A percentile compares a stretch with the other conserved stretches of the same genome.
Evolutionary conservation across 2,888 invertebrate genomes (phyloP).

Genomic region (Ceratothoa steindachneri): DNA sequence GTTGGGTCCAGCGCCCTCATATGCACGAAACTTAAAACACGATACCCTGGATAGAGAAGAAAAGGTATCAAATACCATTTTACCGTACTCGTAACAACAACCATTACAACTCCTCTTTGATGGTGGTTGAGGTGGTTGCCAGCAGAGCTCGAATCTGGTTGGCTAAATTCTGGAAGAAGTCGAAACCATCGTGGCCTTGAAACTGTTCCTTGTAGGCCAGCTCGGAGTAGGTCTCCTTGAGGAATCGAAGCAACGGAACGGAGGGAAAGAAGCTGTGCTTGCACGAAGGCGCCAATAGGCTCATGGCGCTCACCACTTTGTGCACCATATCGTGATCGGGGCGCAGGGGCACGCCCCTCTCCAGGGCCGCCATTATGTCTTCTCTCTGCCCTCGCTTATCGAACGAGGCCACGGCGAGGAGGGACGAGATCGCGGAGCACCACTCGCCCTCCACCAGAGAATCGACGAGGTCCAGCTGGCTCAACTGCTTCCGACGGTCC

Average conservation of each 20-base stretch:
- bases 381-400: slow-evolving; percentile 29
- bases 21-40: too few relatives aligned
- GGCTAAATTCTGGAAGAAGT: neutral
- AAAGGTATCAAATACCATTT: too few relatives aligned
- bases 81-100: too few relatives aligned
- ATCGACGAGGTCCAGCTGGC: slow-evolving; percentile 17
- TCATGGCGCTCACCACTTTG: slow-evolving; percentile 37
- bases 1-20: too few relatives aligned
- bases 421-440: slow-evolving; percentile 33
- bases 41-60: too few relatives aligned
- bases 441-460: slow-evolving; percentile 26
- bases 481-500: slow-evolving; percentile 24
- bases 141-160: neutral
- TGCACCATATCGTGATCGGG: slow-evolving; percentile 40
- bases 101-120: neutral
- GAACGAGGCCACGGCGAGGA: slow-evolving; percentile 31
- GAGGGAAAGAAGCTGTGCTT: slow-evolving; percentile 25
- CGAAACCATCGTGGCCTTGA: slow-evolving; percentile 21
- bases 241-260: slow-evolving; percentile 25
- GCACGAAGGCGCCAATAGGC: slow-evolving; percentile 26
- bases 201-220: slow-evolving; percentile 40
- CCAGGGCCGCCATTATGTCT: slow-evolving; percentile 35
- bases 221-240: slow-evolving; percentile 32
- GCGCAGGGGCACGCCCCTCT: slow-evolving; percentile 28
- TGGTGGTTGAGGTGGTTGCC: neutral